Evolutionary conservation across 2,113 vertebrate genomes (phyloP).

Genomic region (Nibea coibor): DNA sequence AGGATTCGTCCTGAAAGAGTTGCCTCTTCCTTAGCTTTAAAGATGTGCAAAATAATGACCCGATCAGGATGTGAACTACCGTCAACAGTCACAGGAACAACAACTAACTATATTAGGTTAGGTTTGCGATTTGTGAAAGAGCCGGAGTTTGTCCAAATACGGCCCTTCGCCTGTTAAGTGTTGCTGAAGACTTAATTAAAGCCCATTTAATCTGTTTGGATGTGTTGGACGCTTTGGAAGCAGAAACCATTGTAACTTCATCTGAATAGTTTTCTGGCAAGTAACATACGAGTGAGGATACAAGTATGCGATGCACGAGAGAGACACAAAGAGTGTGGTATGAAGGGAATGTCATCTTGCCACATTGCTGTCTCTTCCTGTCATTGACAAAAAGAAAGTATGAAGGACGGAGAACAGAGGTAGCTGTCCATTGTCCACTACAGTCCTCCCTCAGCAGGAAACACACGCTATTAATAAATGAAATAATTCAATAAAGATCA

Average conservation of each 20-base stretch:
- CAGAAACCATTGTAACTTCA: background rate
- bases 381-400: conserved; percentile 22
- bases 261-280: background rate
- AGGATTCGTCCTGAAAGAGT: background rate
- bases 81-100: background rate
- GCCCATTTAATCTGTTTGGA: background rate
- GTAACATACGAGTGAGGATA: background rate
- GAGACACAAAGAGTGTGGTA: conserved; percentile 22
- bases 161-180: background rate
- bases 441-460: too few species aligned
- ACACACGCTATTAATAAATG: too few species aligned
- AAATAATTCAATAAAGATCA: too few species aligned
- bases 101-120: background rate
- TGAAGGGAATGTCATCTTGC: conserved; percentile 66
- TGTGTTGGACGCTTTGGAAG: too few species aligned
- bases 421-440: too few species aligned
- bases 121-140: background rate
- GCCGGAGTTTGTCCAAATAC: background rate
- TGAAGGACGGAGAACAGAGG: background rate
- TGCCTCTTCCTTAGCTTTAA: background rate
- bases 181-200: background rate
- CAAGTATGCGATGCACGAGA: background rate
- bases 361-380: conserved; percentile 67
- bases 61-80: background rate
- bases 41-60: too few species aligned